These are phyloP conservation scores for Agrochola lychnidis DNA, from an alignment of 2,888 invertebrate species.

Conservation along the genomic window DNA sequence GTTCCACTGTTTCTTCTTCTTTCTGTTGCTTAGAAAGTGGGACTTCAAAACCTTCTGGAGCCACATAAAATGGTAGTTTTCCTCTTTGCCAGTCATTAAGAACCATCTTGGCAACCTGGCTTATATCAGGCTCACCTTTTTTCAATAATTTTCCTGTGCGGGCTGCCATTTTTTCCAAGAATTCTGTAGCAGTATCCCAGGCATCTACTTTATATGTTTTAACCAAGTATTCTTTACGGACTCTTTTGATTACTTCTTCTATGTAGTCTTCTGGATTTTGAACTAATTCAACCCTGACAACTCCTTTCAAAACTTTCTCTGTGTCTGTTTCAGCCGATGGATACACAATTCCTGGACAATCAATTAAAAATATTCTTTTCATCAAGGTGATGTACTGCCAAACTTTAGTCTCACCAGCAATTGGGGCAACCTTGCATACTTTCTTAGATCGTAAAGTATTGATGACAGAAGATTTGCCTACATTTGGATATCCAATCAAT, in stretches of 20 bases:
- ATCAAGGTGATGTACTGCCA: slow-evolving; percentile 99
- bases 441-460: slow-evolving; percentile 98
- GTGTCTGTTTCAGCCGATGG: slow-evolving; percentile 98
- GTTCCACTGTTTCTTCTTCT: slow-evolving; percentile 70
- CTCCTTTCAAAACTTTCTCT: slow-evolving; percentile 98
- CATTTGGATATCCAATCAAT: slow-evolving; percentile 99
- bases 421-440: slow-evolving; percentile 99
- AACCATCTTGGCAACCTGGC: slow-evolving; percentile 97
- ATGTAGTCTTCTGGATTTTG: slow-evolving; percentile 99
- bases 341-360: slow-evolving; percentile 99
- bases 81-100: slow-evolving; percentile 99
- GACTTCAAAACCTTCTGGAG: slow-evolving; percentile 95
- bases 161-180: slow-evolving; percentile 97
- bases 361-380: slow-evolving; percentile 98
- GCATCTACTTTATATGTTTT: slow-evolving; percentile 97
- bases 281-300: slow-evolving; percentile 98
- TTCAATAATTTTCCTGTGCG: slow-evolving; percentile 97
- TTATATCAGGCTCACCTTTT: slow-evolving; percentile 98
- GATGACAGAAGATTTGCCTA: slow-evolving; percentile 99
- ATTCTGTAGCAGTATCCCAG: slow-evolving; percentile 96
- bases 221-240: slow-evolving; percentile 96
- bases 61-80: slow-evolving; percentile 98
- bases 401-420: slow-evolving; percentile 99
- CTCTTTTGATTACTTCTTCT: slow-evolving; percentile 95
- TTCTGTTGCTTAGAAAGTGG: slow-evolving; percentile 89